Evolutionary conservation across 2,113 vertebrate species (phyloP), one percentile per base, ranked within the genome.

Genomic region (Menidia beryllina): DNA sequence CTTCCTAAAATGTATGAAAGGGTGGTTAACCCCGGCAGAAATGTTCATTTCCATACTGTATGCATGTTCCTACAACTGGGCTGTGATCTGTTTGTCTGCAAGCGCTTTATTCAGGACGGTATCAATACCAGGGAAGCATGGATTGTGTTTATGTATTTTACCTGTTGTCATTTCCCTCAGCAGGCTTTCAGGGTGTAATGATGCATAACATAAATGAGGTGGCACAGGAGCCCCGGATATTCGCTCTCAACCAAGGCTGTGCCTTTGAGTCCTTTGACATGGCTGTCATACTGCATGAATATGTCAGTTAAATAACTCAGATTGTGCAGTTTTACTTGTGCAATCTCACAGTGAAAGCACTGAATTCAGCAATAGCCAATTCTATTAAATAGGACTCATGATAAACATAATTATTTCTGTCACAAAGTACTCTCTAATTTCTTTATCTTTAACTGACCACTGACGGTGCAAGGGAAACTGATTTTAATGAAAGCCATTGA

Each of bases 341-440:
- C 23, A 48, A 36, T 27, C 43, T 51, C 55, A 67, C 67, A 51
- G 62, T 47, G 57, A 66, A 70, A n/a, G 27, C 72, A 60, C 17
- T 2, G 39, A 62, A 48, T 4, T 81, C 79, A 90, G 51, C 79
- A 86, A 79, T 79, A 59, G 57, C 56, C 7, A 4, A 25, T 36
- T 26, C 72, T 64, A 91, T 84, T 72, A 77, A 86, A 79, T 72
- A 64, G 58, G 75, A 86, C 82, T 85, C 70, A 75, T 62, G 75
- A 69, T 34, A 66, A 64, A 85, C 71, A 58, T 25, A 58, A 53
- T 25, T 34, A 43, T 41, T 59, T 69, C 34, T 67, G 39, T 36
- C 41, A 67, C 77, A 76, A 11, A 49, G 43, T 53, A 47, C 53
- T 26, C 59, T n/a, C 26, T 34, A 20, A 7, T 57, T 67, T 25